Evolutionary conservation across 2,888 invertebrate species (phyloP), one percentile per base, ranked within the genome.

Genomic region (Laspeyria flexula): DNA sequence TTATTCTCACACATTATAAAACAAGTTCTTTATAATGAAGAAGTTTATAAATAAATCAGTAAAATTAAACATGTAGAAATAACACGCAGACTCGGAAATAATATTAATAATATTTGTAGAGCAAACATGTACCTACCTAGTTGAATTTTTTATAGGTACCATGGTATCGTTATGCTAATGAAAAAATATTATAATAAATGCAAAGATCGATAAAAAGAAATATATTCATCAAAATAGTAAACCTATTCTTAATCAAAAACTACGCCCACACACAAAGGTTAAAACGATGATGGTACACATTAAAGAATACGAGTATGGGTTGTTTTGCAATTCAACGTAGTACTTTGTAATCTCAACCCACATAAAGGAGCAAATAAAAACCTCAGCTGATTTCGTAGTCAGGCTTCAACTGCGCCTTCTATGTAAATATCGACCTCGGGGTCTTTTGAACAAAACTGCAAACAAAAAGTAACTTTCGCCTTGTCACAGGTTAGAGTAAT

Each of bases 401-500:
- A 9, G 42, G 44, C 50, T 57, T 58, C 21, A 40, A 35, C 33
- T 30, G 46, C 49, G 43, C 18, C 45, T 52, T 60, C 73, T 75
- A 68, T 62, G 73, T 70, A 67, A 83, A 85, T 82, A 76, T 84
- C 82, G 69, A 79, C 75, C 58, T 65, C 74, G 76, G 70, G 77
- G 66, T 47, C 58, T 60, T 64, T 63, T 60, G 55, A 72, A 65
- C 72, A 81, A 79, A 77, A 75, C 66, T 65, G 55, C 73, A 76
- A 75, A 83, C 79, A 81, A 82, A 84, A 81, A 81, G 60, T 73
- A 60, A 86, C 87, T 89, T 89, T 89, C 87, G 81, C 87, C 75
- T 65, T 64, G 65, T 68, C 63, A 60, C 48, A 53, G 48, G 65
- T 63, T 70, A 66, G 58, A 56, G 69, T 75, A 75, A 79, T 76